Conservation (phyloP, 1,140 invertebrate species). For the Chionoecetes opilio region DNA sequence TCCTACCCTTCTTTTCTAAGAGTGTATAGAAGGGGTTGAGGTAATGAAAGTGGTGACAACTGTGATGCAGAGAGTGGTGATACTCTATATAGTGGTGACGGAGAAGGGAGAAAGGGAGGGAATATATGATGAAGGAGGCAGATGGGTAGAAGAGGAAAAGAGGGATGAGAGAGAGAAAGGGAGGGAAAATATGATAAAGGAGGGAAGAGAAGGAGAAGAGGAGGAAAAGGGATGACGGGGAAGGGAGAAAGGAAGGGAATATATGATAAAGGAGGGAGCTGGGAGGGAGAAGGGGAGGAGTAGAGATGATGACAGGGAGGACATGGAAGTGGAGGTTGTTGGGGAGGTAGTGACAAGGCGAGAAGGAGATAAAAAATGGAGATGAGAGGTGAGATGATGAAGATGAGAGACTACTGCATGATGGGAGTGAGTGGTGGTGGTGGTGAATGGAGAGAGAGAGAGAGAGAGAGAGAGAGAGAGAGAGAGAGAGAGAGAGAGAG, state of each 20-base stretch:
- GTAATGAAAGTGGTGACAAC: background rate
- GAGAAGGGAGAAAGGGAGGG: background rate
- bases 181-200: background rate
- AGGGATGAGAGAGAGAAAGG: background rate
- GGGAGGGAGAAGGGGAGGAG: background rate
- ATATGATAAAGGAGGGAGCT: background rate
- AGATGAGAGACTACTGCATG: background rate
- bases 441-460: background rate
- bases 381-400: background rate
- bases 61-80: background rate
- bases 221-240: background rate
- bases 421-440: background rate
- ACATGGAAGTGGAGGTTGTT: background rate
- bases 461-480: conserved; percentile 5
- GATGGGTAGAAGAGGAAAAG: background rate
- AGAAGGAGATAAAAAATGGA: background rate
- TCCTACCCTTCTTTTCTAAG: too few species aligned
- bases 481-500: conserved; percentile 16
- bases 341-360: background rate
- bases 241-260: background rate
- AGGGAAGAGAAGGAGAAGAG: background rate
- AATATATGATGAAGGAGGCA: too few species aligned
- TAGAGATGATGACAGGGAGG: background rate
- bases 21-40: background rate
- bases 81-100: background rate